Evolutionary conservation across 2,888 invertebrate species (phyloP).

Genomic region (Patella ulyssiponensis): DNA sequence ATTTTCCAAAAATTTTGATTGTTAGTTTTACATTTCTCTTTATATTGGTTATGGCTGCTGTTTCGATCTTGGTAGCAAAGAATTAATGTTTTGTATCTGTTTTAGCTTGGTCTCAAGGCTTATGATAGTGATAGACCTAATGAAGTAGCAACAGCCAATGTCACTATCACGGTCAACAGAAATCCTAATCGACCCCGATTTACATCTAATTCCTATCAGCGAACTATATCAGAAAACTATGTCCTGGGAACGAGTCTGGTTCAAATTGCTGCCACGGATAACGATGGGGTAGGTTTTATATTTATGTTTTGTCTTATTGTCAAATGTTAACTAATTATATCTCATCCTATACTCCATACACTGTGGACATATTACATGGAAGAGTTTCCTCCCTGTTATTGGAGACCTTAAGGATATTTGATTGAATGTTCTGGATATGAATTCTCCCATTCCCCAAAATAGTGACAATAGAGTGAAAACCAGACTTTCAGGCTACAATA

Average conservation of each 20-base stretch:
- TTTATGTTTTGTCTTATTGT: background rate
- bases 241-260: slow-evolving; percentile 53
- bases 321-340: background rate
- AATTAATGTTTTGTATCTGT: background rate
- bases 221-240: slow-evolving; percentile 54
- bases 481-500: no score
- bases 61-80: no score
- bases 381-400: no score
- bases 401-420: no score
- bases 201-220: slow-evolving; percentile 39
- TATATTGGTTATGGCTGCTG: no score
- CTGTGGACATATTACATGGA: no score
- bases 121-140: slow-evolving; percentile 51
- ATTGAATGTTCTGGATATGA: no score
- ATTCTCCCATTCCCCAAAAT: no score
- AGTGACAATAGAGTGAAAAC: no score
- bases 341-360: background rate
- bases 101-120: slow-evolving; percentile 51
- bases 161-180: slow-evolving; percentile 59
- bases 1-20: no score
- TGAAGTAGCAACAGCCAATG: slow-evolving; percentile 49
- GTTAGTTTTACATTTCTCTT: no score
- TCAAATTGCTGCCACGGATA: slow-evolving; percentile 50
- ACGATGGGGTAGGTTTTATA: slow-evolving; percentile 54
- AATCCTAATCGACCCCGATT: slow-evolving; percentile 58